Evolutionary conservation across 2,113 vertebrate genomes (phyloP), one percentile per base, ranked within the genome.

Genomic region (Vulpes ferrilata): DNA sequence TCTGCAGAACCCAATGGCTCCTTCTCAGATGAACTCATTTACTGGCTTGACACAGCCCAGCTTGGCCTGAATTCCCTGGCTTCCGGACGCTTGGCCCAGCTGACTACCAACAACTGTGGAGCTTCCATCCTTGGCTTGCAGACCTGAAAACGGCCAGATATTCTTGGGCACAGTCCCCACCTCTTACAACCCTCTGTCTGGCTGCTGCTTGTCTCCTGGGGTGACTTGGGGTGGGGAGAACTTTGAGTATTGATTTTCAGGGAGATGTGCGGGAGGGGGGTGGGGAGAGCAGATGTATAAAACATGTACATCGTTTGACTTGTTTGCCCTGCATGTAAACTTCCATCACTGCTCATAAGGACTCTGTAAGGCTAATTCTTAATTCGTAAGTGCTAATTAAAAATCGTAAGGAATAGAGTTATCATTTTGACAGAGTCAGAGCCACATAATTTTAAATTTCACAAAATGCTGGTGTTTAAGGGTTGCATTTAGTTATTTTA

Each of bases 21-120:
- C 94, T 81, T 85, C 94, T 96, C 92, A 78, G 92, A 82, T 90
- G 43, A 90, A 55, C 94, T 69, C 59, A 38, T 25, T 65, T 88
- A 11, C 73, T 64, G 93, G 71, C 65, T 76, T 43, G 32, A 38
- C 55, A 73, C 27, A 51, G 55, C 48, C 80, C 27, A 22, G 78
- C 48, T 83, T 62, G 87, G 88, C 64, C 82, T 4, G 60, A 35
- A 12, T 38, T 17, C 55, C 19, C 38, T 64, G 86, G 73, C 89
- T 95, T 19, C 86, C 89, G 62, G 86, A 76, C 20, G 43, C 38
- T 43, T 60, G 83, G 78, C 93, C 73, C 30, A 1, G 11, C 1
- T 0, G 0, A 15, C 64, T 32, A 27, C 93, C 81, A 65, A 60
- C 88, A 97, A 84, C 59, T n/a, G 51, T n/a, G 48, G 64, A 27